These are phyloP conservation scores for Hippocampus mohnikei DNA, from an alignment of 2,113 vertebrate species.

Conservation along the genomic window DNA sequence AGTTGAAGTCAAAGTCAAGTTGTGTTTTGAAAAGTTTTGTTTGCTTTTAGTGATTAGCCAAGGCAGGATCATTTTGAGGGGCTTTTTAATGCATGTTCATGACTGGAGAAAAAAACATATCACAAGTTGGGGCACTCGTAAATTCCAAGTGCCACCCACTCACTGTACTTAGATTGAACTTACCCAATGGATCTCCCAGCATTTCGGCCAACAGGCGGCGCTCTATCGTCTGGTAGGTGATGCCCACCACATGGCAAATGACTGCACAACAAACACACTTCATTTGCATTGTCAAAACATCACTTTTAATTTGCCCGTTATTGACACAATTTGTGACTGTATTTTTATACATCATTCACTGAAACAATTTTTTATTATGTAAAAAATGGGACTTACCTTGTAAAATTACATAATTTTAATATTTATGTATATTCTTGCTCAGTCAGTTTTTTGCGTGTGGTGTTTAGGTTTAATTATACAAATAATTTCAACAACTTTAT, in stretches of 20 bases:
- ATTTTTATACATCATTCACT: neutral
- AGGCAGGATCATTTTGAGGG: too few relatives aligned
- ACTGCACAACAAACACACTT: conserved; percentile 63
- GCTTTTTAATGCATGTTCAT: too few relatives aligned
- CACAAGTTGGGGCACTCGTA: too few relatives aligned
- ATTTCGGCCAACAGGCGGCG: conserved; percentile 85
- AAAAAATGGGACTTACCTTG: too few relatives aligned
- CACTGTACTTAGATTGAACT: conserved; percentile 9
- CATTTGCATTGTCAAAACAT: neutral
- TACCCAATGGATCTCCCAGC: conserved; percentile 87
- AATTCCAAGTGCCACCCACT: too few relatives aligned
- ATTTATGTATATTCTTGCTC: neutral
- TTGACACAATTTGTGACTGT: neutral
- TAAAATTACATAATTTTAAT: neutral
- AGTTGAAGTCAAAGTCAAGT: too few relatives aligned
- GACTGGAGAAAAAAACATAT: too few relatives aligned
- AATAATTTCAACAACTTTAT: too few relatives aligned
- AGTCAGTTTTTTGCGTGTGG: neutral
- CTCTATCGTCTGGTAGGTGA: conserved; percentile 92
- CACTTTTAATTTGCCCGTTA: neutral
- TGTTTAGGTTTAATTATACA: neutral
- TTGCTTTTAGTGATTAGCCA: too few relatives aligned
- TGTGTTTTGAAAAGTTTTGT: too few relatives aligned
- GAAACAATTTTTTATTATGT: too few relatives aligned
- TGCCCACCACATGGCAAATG: conserved; percentile 90